These are phyloP conservation scores for Eucriotettix oculatus DNA, from an alignment of 2,888 invertebrate species.

Conservation along the genomic window DNA sequence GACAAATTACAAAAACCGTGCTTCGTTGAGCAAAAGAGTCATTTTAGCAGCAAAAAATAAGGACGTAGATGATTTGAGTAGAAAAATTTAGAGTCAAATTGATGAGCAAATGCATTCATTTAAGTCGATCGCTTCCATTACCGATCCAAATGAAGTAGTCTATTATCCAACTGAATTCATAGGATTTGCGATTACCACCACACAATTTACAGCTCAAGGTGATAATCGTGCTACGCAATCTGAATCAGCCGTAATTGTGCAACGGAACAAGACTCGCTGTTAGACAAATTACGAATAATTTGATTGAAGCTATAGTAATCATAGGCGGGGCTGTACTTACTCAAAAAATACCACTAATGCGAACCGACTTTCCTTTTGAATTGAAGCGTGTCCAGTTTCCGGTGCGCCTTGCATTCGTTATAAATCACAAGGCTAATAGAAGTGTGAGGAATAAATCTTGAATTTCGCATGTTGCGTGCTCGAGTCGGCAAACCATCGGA, in stretches of 20 bases:
- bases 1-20: not conserved
- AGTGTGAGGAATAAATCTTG: not conserved
- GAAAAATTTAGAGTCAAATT: too few relatives aligned
- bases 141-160: not conserved
- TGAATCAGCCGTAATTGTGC: too few relatives aligned
- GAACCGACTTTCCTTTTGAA: constrained; percentile 22
- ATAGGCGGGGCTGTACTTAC: constrained; percentile 2
- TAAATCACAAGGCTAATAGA: not conserved
- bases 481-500: not conserved
- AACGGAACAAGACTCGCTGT: too few relatives aligned
- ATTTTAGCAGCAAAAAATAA: not conserved
- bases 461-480: not conserved
- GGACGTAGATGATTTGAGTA: not conserved
- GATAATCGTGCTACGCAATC: too few relatives aligned
- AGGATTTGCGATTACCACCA: not conserved
- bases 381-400: too few relatives aligned
- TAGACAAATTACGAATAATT: not conserved
- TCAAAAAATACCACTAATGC: not conserved
- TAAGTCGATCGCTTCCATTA: too few relatives aligned
- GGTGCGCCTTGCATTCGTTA: too few relatives aligned
- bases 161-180: not conserved
- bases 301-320: constrained; percentile 2
- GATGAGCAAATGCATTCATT: too few relatives aligned
- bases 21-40: not conserved
- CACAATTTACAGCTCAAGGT: not conserved